Base-by-base conservation (phyloP, 2,888 invertebrate species). In the Steromphala cineraria region DNA sequence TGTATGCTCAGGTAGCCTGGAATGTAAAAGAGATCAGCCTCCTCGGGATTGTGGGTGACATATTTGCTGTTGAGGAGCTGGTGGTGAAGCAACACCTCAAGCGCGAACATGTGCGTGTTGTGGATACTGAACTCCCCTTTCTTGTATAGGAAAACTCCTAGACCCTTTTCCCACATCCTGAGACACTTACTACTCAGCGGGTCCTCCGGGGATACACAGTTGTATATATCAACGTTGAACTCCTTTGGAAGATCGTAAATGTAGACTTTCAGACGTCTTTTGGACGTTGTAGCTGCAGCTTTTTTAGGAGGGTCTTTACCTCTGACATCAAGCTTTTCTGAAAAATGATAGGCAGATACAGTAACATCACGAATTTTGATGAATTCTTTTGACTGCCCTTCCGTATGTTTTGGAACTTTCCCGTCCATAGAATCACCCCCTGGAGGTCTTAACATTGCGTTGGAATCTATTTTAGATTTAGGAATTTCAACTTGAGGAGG, bases 61-160 rank as follows among this genome's bases (percentile, higher is more conserved):
- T 87, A 86, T 7, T 85, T 84, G 80, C 87, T 88, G 76, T 81
- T 82, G 74, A 89, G 80, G 17, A 90, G 76, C 56, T 88, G 86
- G 62, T 88, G 83, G 84, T 90, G 90, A 17, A 90, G 80, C 2
- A 89, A 80, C 3, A 86, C 86, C 77, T 90, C 90, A 40, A 90
- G 82, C 8, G 89, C 75, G 83, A 90, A 90, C 83, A 84, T 83
- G 24, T 87, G 84, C n/a, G 87, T 84, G 78, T 88, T 80, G 71
- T 85, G 80, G 8, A 88, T 75, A 46, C 79, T 82, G 1, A 82
- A 17, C 10, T 46, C 80, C 31, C 53, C 75, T 5, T 55, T 52
- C 19, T 67, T 46, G 55, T 80, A 76, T 36, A 82, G 52, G n/a
- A 67, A 21, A 28, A 17, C 10, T 31, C 82, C 82, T 15, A 78